A percentile compares a stretch with the other conserved stretches of the same genome.
Evolutionary conservation across 2,113 vertebrate genomes (phyloP).

Genomic region (Rhinoptilus africanus): DNA sequence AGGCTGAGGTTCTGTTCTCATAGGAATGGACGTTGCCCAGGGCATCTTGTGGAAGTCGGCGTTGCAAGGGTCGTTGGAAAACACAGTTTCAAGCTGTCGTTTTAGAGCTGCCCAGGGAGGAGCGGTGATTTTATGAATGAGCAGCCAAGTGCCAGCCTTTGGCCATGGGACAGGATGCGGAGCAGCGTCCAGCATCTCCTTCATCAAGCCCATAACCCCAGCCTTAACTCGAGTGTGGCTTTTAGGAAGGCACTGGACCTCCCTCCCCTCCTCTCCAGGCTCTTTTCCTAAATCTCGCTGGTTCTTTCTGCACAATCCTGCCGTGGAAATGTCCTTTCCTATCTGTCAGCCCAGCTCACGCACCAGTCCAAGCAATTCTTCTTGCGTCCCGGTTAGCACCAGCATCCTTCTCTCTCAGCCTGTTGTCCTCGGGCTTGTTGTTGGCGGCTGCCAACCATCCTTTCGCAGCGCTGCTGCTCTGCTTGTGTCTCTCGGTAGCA

Average conservation of each 20-base stretch:
- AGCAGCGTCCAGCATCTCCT: background rate
- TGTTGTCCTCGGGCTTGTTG: background rate
- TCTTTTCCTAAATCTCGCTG: background rate
- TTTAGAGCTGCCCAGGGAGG: background rate
- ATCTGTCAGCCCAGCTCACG: background rate
- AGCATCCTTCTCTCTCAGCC: background rate
- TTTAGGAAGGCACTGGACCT: background rate
- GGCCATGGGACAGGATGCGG: background rate
- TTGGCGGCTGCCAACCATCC: background rate
- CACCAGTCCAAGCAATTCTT: background rate
- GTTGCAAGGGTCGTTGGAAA: background rate
- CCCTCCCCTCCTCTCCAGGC: background rate
- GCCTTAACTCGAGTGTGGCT: accelerated
- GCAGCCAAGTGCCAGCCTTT: background rate
- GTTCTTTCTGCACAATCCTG: background rate
- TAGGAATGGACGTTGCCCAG: background rate
- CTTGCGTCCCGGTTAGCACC: background rate
- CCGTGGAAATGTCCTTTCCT: background rate
- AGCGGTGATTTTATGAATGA: conserved; percentile 19
- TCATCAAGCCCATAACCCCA: background rate
- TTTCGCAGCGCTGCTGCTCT: background rate
- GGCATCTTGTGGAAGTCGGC: accelerated
- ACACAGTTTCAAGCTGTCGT: background rate
- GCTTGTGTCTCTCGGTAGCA: background rate
- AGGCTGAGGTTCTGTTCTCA: accelerated